Evolutionary conservation across 1,140 invertebrate species (phyloP).

Genomic region (Cardiocondyla obscurior): DNA sequence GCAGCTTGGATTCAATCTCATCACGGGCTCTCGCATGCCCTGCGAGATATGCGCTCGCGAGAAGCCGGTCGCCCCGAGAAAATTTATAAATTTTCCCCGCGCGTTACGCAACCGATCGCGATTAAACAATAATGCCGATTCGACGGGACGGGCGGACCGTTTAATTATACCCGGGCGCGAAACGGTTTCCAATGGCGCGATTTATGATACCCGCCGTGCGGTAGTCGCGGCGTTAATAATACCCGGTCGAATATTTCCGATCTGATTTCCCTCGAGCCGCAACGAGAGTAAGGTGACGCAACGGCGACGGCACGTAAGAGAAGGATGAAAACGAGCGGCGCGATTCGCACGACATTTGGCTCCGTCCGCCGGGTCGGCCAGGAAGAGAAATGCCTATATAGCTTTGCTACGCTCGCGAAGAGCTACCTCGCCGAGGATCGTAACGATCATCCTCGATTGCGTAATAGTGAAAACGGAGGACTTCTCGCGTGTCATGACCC

Average conservation of each 20-base stretch:
- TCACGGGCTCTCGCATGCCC: no score
- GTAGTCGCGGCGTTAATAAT: neutral
- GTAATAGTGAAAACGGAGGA: conserved; percentile 68
- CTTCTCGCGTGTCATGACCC: conserved; percentile 57
- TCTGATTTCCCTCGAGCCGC: conserved; percentile 6
- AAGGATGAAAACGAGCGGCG: conserved; percentile 54
- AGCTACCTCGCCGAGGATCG: conserved; percentile 30
- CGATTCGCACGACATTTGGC: conserved; percentile 71
- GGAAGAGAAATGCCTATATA: conserved; percentile 60
- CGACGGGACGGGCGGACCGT: neutral
- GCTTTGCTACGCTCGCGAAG: neutral
- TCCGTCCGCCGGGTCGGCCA: conserved; percentile 43
- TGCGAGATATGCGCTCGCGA: no score
- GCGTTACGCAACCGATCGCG: neutral
- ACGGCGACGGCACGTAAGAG: conserved; percentile 17
- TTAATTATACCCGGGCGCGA: neutral
- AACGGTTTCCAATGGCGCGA: conserved; percentile 27
- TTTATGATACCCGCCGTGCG: neutral
- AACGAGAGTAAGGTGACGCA: conserved; percentile 30
- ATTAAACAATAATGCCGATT: neutral
- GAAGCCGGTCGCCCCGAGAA: neutral
- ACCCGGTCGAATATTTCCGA: conserved; percentile 19
- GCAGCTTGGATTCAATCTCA: conserved; percentile 26
- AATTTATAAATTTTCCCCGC: conserved; percentile 6
- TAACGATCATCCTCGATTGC: conserved; percentile 55